Conservation (phyloP, 1,140 invertebrate species). For the Hesperophylax magnus region DNA sequence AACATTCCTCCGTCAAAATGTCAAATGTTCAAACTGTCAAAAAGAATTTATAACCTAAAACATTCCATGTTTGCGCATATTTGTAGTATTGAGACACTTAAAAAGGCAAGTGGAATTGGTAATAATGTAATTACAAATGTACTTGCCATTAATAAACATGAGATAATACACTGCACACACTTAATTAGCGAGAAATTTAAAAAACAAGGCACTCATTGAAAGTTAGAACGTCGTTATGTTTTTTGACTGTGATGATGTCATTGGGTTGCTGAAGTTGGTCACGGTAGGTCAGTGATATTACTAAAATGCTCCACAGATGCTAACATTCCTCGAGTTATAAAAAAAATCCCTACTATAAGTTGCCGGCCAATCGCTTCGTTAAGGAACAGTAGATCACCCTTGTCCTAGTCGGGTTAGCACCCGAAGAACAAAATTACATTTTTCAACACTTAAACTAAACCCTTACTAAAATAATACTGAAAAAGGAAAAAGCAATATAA, state of each 20-base stretch:
- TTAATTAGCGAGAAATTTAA: conserved; percentile 1
- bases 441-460: too few relatives aligned
- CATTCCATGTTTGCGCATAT: neutral
- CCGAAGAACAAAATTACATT: too few relatives aligned
- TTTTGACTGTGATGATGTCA: conserved; percentile 28
- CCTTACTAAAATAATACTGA: too few relatives aligned
- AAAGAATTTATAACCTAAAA: conserved; percentile 30
- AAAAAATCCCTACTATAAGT: too few relatives aligned
- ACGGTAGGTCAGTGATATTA: neutral
- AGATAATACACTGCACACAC: neutral
- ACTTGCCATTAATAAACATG: conserved; percentile 20
- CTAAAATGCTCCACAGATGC: too few relatives aligned
- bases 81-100: neutral
- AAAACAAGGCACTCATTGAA: conserved; percentile 23
- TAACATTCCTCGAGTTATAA: too few relatives aligned
- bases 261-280: conserved; percentile 6
- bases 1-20: conserved; percentile 19
- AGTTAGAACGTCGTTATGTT: conserved; percentile 2
- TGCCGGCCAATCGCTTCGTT: too few relatives aligned
- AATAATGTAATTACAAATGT: neutral
- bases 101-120: neutral
- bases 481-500: too few relatives aligned
- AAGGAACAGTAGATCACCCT: too few relatives aligned
- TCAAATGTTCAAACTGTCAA: conserved; percentile 17
- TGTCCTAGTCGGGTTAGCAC: too few relatives aligned